These are phyloP conservation scores for Tridacna gigas DNA, from an alignment of 2,888 invertebrate species.

Conservation along the genomic window DNA sequence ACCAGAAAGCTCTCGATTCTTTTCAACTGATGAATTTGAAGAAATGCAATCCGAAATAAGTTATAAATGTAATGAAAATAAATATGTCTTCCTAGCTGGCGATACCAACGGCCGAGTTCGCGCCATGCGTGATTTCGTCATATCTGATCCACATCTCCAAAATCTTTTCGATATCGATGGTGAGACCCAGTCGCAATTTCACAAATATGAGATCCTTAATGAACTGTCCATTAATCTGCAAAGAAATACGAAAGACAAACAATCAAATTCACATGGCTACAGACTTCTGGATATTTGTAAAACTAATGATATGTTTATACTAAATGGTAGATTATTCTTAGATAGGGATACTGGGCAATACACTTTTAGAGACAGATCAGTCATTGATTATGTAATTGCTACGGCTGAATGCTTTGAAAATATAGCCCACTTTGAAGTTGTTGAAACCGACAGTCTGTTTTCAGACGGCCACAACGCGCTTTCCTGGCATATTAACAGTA, in stretches of 20 bases:
- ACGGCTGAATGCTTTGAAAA: conserved; percentile 6
- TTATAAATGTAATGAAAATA: background rate
- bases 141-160: conserved; percentile 4
- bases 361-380: conserved; percentile 30
- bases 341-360: conserved; percentile 26
- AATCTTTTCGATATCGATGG: conserved; percentile 12
- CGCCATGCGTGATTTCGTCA: conserved; percentile 4
- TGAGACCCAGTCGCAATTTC: conserved; percentile 1
- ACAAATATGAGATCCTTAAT: conserved; percentile 4
- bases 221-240: conserved; percentile 1
- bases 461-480: conserved; percentile 30
- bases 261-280: conserved; percentile 27
- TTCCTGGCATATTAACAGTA: background rate
- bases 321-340: conserved; percentile 26
- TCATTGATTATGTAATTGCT: conserved; percentile 36
- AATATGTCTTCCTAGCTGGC: conserved; percentile 17
- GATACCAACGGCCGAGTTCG: conserved; percentile 18
- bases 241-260: conserved; percentile 17
- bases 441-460: conserved; percentile 29
- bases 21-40: conserved; percentile 12
- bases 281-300: conserved; percentile 25
- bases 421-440: conserved; percentile 26
- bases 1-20: conserved; percentile 25
- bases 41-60: conserved; percentile 27
- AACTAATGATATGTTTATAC: conserved; percentile 37